Conservation (phyloP, 2,888 invertebrate genomes). For the Galeruca laticollis region DNA sequence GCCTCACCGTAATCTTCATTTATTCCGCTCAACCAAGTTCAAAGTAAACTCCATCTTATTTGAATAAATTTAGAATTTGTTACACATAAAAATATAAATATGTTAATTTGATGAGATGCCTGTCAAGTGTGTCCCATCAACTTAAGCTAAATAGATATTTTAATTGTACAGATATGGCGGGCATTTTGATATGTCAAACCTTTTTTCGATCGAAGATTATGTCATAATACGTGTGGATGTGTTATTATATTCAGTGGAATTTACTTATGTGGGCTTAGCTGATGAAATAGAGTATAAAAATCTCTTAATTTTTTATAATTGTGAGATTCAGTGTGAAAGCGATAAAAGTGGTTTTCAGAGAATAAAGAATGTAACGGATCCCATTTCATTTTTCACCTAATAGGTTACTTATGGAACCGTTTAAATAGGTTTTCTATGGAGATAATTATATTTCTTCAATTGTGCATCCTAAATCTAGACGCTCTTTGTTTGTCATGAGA, state of each 20-base stretch:
- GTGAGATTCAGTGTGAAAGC: conserved; percentile 1
- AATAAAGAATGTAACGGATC: neutral
- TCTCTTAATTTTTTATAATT: conserved; percentile 7
- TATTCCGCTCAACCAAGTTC: conserved; percentile 35
- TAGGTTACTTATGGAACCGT: neutral
- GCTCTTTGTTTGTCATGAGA: no score
- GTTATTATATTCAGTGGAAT: conserved; percentile 30
- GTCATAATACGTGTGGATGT: conserved; percentile 52
- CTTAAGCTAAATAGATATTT: conserved; percentile 56
- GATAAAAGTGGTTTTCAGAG: neutral
- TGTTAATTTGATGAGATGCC: conserved; percentile 55
- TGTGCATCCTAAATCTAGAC: no score
- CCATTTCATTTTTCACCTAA: neutral
- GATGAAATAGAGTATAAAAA: conserved; percentile 6
- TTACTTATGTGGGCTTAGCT: conserved; percentile 15
- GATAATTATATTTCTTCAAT: no score
- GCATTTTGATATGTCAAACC: conserved; percentile 54
- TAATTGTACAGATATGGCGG: conserved; percentile 54
- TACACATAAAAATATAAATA: conserved; percentile 54
- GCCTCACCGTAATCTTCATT: conserved; percentile 32
- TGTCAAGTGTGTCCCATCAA: conserved; percentile 54
- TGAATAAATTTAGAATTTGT: conserved; percentile 50
- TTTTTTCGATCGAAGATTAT: conserved; percentile 54
- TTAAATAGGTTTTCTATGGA: neutral
- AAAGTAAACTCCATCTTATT: conserved; percentile 42